phyloP scores from a whole-genome alignment of 2,888 invertebrate genomes.

The Eucriotettix oculatus region DNA sequence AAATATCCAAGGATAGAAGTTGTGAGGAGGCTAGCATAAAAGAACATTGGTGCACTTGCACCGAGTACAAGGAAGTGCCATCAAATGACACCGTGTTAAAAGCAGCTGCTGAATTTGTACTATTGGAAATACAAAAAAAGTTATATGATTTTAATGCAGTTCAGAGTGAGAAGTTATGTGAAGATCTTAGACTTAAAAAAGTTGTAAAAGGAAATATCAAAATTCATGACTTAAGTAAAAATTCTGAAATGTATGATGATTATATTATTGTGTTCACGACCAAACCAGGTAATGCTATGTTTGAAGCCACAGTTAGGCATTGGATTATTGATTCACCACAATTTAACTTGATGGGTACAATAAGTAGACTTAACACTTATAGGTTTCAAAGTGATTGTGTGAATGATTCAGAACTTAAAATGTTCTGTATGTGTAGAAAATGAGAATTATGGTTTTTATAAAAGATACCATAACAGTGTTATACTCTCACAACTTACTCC shows the following conservation, averaged over 20 bases:
- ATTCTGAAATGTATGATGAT: conserved; percentile 21
- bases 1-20: conserved; percentile 40
- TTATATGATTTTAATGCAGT: conserved; percentile 17
- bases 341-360: conserved; percentile 33
- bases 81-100: conserved; percentile 31
- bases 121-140: conserved; percentile 23
- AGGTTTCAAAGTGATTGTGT: conserved; percentile 34
- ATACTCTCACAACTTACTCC: no score
- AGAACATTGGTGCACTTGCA: conserved; percentile 64
- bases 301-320: conserved; percentile 47
- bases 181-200: conserved; percentile 32
- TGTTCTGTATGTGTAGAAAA: conserved; percentile 27
- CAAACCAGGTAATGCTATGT: conserved; percentile 47
- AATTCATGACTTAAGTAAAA: conserved; percentile 15
- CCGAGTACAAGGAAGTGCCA: conserved; percentile 33
- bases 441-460: no score
- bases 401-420: conserved; percentile 32
- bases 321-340: conserved; percentile 16
- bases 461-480: no score
- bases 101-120: conserved; percentile 32
- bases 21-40: conserved; percentile 50
- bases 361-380: conserved; percentile 42
- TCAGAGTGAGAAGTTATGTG: conserved; percentile 27
- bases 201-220: conserved; percentile 31
- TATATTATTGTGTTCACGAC: conserved; percentile 51